Evolutionary conservation across 2,888 invertebrate species (phyloP).

Genomic region (Tiliacea aurago): DNA sequence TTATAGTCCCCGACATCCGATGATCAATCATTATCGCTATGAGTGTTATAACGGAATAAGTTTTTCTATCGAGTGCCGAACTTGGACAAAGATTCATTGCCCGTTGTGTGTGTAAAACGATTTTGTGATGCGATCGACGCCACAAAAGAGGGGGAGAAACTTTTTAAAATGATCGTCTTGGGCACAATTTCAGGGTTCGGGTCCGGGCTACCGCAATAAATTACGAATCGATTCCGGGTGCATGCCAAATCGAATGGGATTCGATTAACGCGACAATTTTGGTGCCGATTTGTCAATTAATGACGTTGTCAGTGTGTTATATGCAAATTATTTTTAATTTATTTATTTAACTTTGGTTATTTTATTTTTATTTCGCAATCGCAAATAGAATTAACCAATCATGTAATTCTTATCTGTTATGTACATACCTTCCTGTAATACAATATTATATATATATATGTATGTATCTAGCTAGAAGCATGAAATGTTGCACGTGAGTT

Average conservation of each 20-base stretch:
- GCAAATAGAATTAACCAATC: not conserved
- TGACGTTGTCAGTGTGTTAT: constrained; percentile 29
- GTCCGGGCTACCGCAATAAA: constrained; percentile 60
- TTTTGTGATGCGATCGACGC: constrained; percentile 68
- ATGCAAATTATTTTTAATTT: constrained; percentile 10
- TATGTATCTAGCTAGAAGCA: too few relatives aligned
- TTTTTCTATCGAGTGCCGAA: constrained; percentile 72
- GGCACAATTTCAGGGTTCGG: constrained; percentile 65
- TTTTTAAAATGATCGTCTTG: constrained; percentile 72
- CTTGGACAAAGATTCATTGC: constrained; percentile 77
- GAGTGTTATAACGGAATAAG: constrained; percentile 62
- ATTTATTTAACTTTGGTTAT: constrained; percentile 5
- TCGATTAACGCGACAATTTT: constrained; percentile 53
- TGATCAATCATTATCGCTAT: constrained; percentile 64
- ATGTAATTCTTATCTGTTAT: not conserved
- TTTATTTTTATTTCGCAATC: not conserved
- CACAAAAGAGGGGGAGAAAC: constrained; percentile 65
- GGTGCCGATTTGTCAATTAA: constrained; percentile 38
- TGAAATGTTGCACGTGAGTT: too few relatives aligned
- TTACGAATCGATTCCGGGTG: constrained; percentile 68
- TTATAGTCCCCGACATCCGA: constrained; percentile 46
- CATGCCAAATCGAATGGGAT: constrained; percentile 52
- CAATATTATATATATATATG: not conserved
- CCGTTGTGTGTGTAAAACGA: constrained; percentile 71
- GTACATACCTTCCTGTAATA: not conserved